Evolutionary conservation across 2,797 vertebrate genomes (phyloP).

Genomic region (Toxotes lorentzi): DNA sequence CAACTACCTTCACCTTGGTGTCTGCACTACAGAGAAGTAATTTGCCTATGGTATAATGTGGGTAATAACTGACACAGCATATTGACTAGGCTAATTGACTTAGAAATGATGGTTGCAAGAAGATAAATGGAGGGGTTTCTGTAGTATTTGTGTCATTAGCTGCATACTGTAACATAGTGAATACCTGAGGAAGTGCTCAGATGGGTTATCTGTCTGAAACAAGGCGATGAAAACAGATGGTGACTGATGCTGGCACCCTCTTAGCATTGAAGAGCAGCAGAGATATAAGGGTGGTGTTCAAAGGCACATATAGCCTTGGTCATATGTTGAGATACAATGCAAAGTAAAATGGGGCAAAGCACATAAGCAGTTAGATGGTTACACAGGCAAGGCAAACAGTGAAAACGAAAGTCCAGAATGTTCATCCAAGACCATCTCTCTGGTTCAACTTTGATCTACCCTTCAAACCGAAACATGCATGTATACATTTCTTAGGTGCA

Average conservation of each 20-base stretch:
- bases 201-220: constrained; percentile 50
- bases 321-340: constrained; percentile 11
- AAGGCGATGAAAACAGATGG: constrained; percentile 61
- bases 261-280: constrained; percentile 11
- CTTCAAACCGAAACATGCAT: background rate
- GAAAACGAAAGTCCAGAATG: background rate
- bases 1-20: constrained; percentile 39
- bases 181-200: constrained; percentile 55
- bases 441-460: background rate
- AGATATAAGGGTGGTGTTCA: constrained; percentile 13
- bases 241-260: constrained; percentile 34
- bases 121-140: constrained; percentile 61
- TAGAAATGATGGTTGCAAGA: constrained; percentile 58
- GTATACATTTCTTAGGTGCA: background rate
- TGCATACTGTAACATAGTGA: constrained; percentile 46
- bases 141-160: constrained; percentile 63
- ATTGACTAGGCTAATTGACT: constrained; percentile 76
- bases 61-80: constrained; percentile 70
- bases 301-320: constrained; percentile 6
- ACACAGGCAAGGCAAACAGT: background rate
- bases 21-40: constrained; percentile 45
- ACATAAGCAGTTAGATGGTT: background rate
- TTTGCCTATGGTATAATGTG: constrained; percentile 59
- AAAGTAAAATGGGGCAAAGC: background rate
- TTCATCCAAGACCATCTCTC: background rate